Base-by-base conservation (phyloP, 2,888 invertebrate genomes). In the Brachyopa scutellaris region DNA sequence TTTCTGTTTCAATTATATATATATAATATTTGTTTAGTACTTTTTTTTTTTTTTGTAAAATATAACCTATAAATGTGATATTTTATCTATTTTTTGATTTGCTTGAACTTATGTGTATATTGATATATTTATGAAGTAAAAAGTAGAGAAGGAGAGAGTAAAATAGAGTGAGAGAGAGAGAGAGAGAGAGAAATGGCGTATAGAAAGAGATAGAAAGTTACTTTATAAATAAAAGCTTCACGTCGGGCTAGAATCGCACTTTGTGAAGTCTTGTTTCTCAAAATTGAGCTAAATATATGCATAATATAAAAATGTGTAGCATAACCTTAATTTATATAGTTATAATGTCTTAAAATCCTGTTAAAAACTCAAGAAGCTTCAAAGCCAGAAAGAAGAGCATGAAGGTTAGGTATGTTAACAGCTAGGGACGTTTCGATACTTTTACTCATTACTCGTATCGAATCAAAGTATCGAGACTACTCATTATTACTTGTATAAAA, bases 41-140 rank as follows among this genome's bases (percentile, higher is more conserved):
- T 45, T 8, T 17, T 5, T 21, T 8, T 45, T 19, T 45, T 9
- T 17, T 45, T 45, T 45, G 45, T 19, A 38, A 15, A 38, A 38
- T 38, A 15, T 13, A 38, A 38, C 19, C 45, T 19, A 45, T 45
- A 21, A 23, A 45, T 45, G 45, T 45, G 21, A 45, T 45, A 45
- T 45, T 45, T 2, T 19, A 11, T 11, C 21, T 45, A 11, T n/a
- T 19, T 45, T n/a, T n/a, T n/a, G n/a, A 21, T 21, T 45, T 45
- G 0, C 9, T 21, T 19, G 45, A 45, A 45, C 45, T 19, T 19
- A 45, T 45, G 21, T 45, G 19, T 11, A 31, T 31, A 45, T 45
- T 45, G 45, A 45, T 45, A 19, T 45, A 45, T 45, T 9, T 45
- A 45, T 23, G 45, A 45, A 23, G 45, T 45, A 19, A 45, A 42